Base-by-base conservation (phyloP, 2,113 vertebrate species). In the Prunella himalayana region DNA sequence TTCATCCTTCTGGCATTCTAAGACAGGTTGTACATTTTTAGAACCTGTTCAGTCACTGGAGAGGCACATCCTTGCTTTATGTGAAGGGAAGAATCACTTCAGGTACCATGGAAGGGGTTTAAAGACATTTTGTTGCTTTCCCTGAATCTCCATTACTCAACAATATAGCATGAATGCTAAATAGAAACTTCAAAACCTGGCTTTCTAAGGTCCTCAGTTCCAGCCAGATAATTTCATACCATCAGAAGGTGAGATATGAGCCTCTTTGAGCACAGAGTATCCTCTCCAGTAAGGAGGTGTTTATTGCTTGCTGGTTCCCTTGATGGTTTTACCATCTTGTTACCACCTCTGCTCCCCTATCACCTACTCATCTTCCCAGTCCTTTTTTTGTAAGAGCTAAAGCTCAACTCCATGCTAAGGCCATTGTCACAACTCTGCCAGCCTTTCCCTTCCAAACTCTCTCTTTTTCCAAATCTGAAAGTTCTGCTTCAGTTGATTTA, bases 311-410 rank as follows among this genome's bases (percentile, higher is more conserved):
- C 53, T 75, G 23, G 4, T 23, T 68, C 61, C 47, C 1, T 59
- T 24, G 22, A 16, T 59, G 56, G n/a, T 17, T 59, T 1, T 1
- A 1, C 1, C 27, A 27, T 30, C 44, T 24, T 63, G 15, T 57
- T 45, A 49, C 24, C 1, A 1, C 22, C 31, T 90, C 41, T 82
- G 49, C 70, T 82, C 15, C 61, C 21, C 45, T 30, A 8, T 25
- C 49, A 76, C 63, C 21, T 45, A 22, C 19, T 68, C 24, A 53
- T 37, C 66, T 23, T 10, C 6, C 15, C 0, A 0, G 4, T 49
- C 61, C 54, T 42, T 56, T 53, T 53, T 53, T 12, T 27, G 14
- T 4, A 69, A 53, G 13, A 73, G 4, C 16, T 61, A 21, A 66
- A 80, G 50, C 13, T 57, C 30, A 44, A 7, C 57, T 68, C 42